Conservation (phyloP, 2,113 vertebrate genomes). For the Himantopus leucocephalus region DNA sequence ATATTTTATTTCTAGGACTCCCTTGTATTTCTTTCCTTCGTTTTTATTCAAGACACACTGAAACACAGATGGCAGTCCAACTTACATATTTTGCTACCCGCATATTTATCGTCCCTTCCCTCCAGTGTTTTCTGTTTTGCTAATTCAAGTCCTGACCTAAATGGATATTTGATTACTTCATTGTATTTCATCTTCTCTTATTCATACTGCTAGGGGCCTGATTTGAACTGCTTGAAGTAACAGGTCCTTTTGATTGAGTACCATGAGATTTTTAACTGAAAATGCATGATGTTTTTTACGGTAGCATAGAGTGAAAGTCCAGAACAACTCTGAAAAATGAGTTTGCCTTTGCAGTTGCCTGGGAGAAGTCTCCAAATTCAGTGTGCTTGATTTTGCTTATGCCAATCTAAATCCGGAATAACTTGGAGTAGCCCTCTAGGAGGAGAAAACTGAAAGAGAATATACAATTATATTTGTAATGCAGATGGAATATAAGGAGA, state of each 20-base stretch:
- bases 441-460: neutral
- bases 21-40: neutral
- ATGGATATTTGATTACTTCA: neutral
- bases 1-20: neutral
- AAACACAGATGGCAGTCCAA: neutral
- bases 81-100: fast-evolving
- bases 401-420: neutral
- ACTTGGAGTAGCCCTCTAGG: neutral
- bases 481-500: neutral
- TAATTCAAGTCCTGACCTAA: neutral
- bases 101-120: neutral
- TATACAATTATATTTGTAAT: neutral
- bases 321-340: neutral
- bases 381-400: neutral
- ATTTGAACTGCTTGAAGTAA: neutral
- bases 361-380: neutral
- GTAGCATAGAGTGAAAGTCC: neutral
- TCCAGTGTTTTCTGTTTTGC: neutral
- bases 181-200: neutral
- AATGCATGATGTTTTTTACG: neutral
- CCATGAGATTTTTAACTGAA: neutral
- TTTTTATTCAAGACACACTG: neutral
- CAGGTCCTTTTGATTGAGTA: neutral
- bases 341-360: neutral
- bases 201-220: neutral